Evolutionary conservation across 2,888 invertebrate genomes (phyloP).

Genomic region (Sinelater perroti): DNA sequence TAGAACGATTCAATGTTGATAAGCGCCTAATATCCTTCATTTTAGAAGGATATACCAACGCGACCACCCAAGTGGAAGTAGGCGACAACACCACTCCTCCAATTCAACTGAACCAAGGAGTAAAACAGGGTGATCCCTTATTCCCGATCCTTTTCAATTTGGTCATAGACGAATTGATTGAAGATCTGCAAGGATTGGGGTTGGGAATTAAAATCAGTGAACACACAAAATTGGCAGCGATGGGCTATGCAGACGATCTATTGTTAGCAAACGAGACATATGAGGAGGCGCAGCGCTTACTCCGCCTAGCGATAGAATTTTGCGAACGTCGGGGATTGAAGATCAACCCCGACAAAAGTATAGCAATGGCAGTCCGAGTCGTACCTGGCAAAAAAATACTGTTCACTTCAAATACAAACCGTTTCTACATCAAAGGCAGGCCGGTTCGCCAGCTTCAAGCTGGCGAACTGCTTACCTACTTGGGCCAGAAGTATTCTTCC

Average conservation of each 20-base stretch:
- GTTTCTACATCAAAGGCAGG: conserved; percentile 2
- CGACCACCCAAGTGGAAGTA: conserved; percentile 9
- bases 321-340: not conserved
- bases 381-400: not conserved
- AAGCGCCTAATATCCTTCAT: not conserved
- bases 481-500: not conserved
- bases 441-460: not conserved
- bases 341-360: not conserved
- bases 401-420: not conserved
- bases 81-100: not conserved
- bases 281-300: not conserved
- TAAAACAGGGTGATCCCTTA: conserved; percentile 36
- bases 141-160: conserved; percentile 31
- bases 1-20: conserved; percentile 15
- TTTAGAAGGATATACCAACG: not conserved
- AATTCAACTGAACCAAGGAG: conserved; percentile 18
- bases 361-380: not conserved
- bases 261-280: conserved; percentile 7
- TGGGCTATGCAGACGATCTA: conserved; percentile 30
- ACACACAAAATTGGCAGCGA: not conserved
- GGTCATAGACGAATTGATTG: conserved; percentile 28
- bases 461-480: not conserved
- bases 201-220: not conserved
- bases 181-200: conserved; percentile 5
- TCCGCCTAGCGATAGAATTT: not conserved